Percentiles rank a stretch among this genome's conserved stretches.
Evolutionary conservation across 2,797 vertebrate genomes (phyloP).

Genomic region (Neosilurus hyrtlii): DNA sequence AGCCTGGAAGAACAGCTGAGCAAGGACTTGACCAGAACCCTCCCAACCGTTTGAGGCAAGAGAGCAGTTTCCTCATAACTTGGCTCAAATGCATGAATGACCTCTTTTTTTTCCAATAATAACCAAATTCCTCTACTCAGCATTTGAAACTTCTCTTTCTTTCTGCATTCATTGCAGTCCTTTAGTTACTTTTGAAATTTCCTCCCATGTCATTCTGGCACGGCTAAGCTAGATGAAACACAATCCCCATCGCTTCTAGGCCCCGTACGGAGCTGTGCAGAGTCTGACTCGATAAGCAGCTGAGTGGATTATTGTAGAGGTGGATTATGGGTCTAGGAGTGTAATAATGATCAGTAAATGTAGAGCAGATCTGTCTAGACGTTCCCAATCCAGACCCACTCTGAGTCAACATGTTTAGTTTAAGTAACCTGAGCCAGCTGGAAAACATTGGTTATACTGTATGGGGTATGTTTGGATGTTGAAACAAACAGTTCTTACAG

Average conservation of each 20-base stretch:
- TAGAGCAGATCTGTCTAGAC: slow-evolving; percentile 10
- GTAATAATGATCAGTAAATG: background rate
- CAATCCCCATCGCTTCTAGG: slow-evolving; percentile 56
- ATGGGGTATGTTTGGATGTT: slow-evolving; percentile 5
- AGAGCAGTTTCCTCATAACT: slow-evolving; percentile 78
- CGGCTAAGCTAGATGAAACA: slow-evolving; percentile 62
- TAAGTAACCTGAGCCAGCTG: background rate
- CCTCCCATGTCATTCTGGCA: slow-evolving; percentile 68
- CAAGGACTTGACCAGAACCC: slow-evolving; percentile 62
- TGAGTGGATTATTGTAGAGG: slow-evolving; percentile 47
- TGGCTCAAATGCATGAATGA: slow-evolving; percentile 76
- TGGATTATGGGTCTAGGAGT: slow-evolving; percentile 16
- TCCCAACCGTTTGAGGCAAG: slow-evolving; percentile 72
- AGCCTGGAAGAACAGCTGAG: slow-evolving; percentile 79
- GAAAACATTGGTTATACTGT: background rate
- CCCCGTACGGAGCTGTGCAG: slow-evolving; percentile 21
- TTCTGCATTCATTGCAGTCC: slow-evolving; percentile 49
- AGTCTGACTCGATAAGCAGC: slow-evolving; percentile 56
- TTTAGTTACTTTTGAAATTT: slow-evolving; percentile 67
- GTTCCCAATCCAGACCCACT: background rate
- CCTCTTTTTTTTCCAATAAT: slow-evolving; percentile 77
- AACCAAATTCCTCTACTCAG: slow-evolving; percentile 73
- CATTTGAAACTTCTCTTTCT: slow-evolving; percentile 62
- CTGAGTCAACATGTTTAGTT: background rate
- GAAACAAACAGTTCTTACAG: background rate